A percentile compares a stretch with the other conserved stretches of the same genome.
Conservation (phyloP, 2,113 vertebrate genomes). For the Jacana jacana region DNA sequence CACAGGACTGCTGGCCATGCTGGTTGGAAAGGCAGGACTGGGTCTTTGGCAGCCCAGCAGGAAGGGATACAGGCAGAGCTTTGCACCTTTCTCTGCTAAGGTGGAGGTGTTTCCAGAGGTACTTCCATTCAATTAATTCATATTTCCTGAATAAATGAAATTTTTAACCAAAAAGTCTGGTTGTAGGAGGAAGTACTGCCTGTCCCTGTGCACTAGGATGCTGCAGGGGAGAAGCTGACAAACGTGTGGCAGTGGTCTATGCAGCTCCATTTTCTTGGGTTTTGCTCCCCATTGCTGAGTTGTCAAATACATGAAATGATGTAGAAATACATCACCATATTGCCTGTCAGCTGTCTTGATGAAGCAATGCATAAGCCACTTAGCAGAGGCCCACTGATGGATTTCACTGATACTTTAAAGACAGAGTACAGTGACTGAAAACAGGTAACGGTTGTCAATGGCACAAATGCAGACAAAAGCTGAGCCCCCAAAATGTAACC, state of each 20-base stretch:
- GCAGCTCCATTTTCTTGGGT: not conserved
- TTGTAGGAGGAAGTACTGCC: not conserved
- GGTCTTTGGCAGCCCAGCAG: not conserved
- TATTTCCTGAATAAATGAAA: not conserved
- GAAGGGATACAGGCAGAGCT: not conserved
- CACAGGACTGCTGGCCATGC: accelerated
- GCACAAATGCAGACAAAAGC: not conserved
- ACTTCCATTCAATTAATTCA: accelerated
- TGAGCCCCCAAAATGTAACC: not conserved
- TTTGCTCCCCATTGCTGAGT: not conserved
- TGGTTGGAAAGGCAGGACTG: not conserved
- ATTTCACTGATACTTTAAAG: not conserved
- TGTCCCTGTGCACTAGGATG: not conserved
- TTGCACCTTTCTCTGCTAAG: not conserved
- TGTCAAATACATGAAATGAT: not conserved
- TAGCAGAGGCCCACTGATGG: not conserved
- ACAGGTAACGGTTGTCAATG: not conserved
- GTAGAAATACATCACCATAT: not conserved
- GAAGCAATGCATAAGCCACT: not conserved
- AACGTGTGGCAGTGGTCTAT: not conserved
- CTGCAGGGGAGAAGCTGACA: not conserved
- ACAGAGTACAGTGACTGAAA: not conserved
- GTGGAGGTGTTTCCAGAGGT: not conserved
- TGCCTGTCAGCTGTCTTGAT: not conserved
- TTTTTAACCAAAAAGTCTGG: not conserved